Base-by-base conservation (phyloP, 2,113 vertebrate species). In the Pseudolaguvia tuberculata region DNA sequence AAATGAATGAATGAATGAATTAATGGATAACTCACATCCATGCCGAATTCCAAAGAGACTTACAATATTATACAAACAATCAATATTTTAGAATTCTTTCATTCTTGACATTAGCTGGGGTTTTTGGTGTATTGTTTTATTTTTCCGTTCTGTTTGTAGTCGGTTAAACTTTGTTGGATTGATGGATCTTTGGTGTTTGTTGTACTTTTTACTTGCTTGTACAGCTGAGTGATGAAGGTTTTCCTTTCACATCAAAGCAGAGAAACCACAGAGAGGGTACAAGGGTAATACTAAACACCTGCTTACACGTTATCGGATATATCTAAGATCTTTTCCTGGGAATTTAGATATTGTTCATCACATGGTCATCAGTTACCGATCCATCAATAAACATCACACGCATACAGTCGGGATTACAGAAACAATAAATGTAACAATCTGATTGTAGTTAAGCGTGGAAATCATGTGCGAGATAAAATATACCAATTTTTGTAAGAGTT, bases 201-300 rank as follows among this genome's bases (percentile, higher is more conserved):
- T 61, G 17, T 35, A 39, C 29, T 59, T 39, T 65, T 47, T 65
- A 25, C 23, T 50, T 67, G 23, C 23, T 20, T 67, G 45, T 50
- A 29, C 17, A 67, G 23, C 15, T 48, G 45, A 27, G 3, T 50
- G 63, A 20, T 50, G 63, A 45, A 50, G 1, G 15, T 67, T 67
- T 67, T 50, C 23, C 23, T 67, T 67, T 50, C 17, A 45, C 47
- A 12, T 50, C 45, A 67, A 50, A 67, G 63, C 63, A 27, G 14
- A 66, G 42, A 48, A 66, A 66, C 21, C 45, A 66, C 45, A 50
- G 45, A 27, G 47, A 48, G 17, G 42, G 15, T 11, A 5, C 5
- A 47, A 50, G 63, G 45, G 63, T 29, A 48, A 50, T 67, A 15
- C 23, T 29, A 17, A 67, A 67, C 45, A 67, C 45, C 17, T 67